Base-by-base conservation (phyloP, 2,113 vertebrate species). In the Stegastes partitus region DNA sequence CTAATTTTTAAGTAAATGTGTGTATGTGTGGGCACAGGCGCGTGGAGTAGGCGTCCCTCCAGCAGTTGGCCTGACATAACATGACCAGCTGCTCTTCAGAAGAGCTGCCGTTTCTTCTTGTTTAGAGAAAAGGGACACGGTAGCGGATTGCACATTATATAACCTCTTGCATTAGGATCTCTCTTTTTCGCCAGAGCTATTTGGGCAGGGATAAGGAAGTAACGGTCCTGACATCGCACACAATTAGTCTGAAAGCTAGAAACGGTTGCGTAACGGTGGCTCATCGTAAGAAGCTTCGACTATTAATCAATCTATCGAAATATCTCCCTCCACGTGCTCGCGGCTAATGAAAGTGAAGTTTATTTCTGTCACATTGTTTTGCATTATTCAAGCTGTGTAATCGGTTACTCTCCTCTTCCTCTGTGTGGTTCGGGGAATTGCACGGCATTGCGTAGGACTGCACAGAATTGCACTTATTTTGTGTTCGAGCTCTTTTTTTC, bases 51-150 rank as follows among this genome's bases (percentile, higher is more conserved):
- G 87, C 82, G 74, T 88, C 84, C 83, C 87, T 91, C 84, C 84
- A 87, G 82, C 85, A 85, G 86, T 87, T 74, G 45, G 84, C 85
- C 74, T 91, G 88, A 86, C 87, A 85, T 85, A 87, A 88, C 88
- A 88, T 81, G 76, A 88, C 83, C 88, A 91, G 91, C 90, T 92
- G 90, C 84, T 90, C 86, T 89, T 85, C 74, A 87, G 79, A 83
- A 87, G 85, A 76, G 68, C 82, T 28, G 73, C 49, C 49, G 31
- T 62, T 83, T 83, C 83, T 89, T 89, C 68, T 1, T 77, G 70
- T 89, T 91, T 83, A 71, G 61, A 81, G 84, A 83, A 80, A 89
- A 68, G 81, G 66, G 68, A 79, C 77, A 69, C 67, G 51, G 57
- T 49, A 75, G 75, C 8, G 79, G 85, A 89, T 91, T 89, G 87